These are phyloP conservation scores for Anastrepha ludens DNA, from an alignment of 1,140 invertebrate genomes.

Conservation along the genomic window DNA sequence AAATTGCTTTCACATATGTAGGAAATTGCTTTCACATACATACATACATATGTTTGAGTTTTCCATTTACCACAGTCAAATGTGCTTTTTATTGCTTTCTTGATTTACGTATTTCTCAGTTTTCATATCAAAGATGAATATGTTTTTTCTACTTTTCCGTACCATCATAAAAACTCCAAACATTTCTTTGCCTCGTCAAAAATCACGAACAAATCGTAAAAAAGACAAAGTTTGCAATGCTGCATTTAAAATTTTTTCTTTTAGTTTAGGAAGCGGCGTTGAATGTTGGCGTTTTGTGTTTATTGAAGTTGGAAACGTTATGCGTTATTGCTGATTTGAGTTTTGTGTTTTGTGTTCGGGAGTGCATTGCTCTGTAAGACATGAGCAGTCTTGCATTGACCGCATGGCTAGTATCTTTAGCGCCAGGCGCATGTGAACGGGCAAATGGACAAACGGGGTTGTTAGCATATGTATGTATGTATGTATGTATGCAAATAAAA, in stretches of 20 bases:
- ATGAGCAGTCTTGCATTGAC: background rate
- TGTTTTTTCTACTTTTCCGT: background rate
- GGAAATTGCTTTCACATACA: too few relatives aligned
- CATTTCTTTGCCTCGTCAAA: background rate
- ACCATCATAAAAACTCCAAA: background rate
- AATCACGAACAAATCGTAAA: conserved; percentile 10
- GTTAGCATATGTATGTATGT: background rate
- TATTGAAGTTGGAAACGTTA: conserved; percentile 3
- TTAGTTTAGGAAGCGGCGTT: conserved; percentile 30
- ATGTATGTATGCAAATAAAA: background rate
- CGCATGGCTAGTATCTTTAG: conserved; percentile 17
- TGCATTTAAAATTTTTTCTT: background rate
- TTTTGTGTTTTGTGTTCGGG: background rate
- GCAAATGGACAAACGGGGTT: too few relatives aligned
- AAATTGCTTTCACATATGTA: conserved; percentile 6
- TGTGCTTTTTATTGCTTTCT: background rate
- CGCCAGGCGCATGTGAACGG: background rate
- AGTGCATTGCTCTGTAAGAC: conserved; percentile 42
- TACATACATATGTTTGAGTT: background rate
- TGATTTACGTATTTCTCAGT: background rate
- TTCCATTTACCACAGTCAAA: background rate
- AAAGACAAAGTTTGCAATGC: background rate
- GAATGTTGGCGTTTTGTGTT: background rate
- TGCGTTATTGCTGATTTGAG: background rate
- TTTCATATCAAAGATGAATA: background rate